A percentile compares a stretch with the other conserved stretches of the same genome.
These are phyloP conservation scores for Ramphastos sulfuratus DNA, from an alignment of 2,113 vertebrate genomes.

Conservation along the genomic window DNA sequence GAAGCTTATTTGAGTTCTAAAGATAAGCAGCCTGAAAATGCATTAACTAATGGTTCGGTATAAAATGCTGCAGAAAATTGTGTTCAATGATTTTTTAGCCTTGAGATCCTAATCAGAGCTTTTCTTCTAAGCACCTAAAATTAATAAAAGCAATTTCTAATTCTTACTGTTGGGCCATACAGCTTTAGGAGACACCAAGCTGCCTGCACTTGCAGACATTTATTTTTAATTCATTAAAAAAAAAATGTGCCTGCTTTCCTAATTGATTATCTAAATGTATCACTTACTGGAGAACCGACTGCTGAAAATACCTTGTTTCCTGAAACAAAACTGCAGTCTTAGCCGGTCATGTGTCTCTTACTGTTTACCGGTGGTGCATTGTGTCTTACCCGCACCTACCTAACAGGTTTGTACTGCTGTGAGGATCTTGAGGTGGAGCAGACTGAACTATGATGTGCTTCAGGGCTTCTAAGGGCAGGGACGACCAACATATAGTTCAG, in stretches of 20 bases:
- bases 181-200: neutral
- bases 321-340: neutral
- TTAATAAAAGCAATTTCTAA: conserved; percentile 31
- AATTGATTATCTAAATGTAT: neutral
- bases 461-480: neutral
- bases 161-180: neutral
- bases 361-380: neutral
- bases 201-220: neutral
- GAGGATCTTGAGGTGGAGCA: neutral
- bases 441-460: neutral
- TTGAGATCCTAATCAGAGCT: neutral
- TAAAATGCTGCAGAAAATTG: neutral
- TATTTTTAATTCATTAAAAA: conserved; percentile 22
- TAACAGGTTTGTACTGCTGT: neutral
- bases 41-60: rapidly evolving
- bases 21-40: neutral
- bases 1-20: neutral
- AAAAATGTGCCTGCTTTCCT: neutral
- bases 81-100: neutral
- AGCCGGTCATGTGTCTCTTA: rapidly evolving
- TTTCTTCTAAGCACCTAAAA: conserved; percentile 3
- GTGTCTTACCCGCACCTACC: neutral
- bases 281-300: neutral
- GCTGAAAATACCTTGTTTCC: neutral
- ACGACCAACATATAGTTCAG: neutral